phyloP scores from a whole-genome alignment of 1,140 invertebrate genomes.

The Mya arenaria region DNA sequence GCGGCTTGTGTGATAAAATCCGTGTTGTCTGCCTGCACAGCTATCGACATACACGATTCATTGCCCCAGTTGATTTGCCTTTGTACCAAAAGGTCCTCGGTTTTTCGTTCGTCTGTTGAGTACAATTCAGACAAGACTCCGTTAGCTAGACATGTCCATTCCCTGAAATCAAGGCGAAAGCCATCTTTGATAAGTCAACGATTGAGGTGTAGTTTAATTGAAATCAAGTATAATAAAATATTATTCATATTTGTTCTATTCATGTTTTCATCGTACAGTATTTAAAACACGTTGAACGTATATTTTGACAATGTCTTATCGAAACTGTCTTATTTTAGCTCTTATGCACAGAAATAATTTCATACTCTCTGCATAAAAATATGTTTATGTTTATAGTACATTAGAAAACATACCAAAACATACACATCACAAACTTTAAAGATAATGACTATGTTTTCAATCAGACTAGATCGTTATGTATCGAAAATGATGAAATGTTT shows the following conservation, averaged over 20 bases:
- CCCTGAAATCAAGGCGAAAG: too few relatives aligned
- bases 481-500: too few relatives aligned
- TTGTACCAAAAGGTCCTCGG: not conserved
- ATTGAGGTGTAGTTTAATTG: not conserved
- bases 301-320: not conserved
- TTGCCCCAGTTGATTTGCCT: not conserved
- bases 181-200: too few relatives aligned
- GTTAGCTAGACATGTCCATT: constrained; percentile 74
- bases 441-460: too few relatives aligned
- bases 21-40: not conserved
- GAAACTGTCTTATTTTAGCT: too few relatives aligned
- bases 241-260: not conserved
- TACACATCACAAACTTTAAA: too few relatives aligned
- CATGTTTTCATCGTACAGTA: not conserved
- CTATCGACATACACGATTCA: not conserved
- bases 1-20: not conserved
- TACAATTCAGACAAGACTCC: constrained; percentile 79
- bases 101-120: not conserved
- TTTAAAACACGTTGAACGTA: not conserved
- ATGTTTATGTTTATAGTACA: too few relatives aligned
- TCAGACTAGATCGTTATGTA: too few relatives aligned
- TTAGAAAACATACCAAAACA: too few relatives aligned
- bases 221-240: not conserved
- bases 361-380: too few relatives aligned
- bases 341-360: too few relatives aligned